Conservation (phyloP, 1,140 invertebrate species). For the Conus ventricosus region DNA sequence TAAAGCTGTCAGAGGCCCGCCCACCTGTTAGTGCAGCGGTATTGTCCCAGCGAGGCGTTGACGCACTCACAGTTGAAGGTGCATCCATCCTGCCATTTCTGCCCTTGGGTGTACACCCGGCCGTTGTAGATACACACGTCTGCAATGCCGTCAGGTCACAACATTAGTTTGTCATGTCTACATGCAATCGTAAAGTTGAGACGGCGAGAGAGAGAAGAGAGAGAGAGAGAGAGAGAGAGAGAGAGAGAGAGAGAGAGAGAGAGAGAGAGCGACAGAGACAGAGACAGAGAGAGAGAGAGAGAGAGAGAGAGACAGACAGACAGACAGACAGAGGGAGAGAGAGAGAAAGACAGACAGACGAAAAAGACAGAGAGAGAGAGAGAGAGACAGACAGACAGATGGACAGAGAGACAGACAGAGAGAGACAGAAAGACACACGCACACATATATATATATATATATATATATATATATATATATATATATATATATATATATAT, state of each 20-base stretch:
- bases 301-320: conserved; percentile 20
- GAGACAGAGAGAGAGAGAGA: not conserved
- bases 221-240: conserved; percentile 4
- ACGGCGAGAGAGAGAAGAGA: not conserved
- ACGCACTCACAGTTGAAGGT: conserved; percentile 54
- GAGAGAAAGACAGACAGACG: not conserved
- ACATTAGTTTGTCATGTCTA: not conserved
- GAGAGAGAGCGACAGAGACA: conserved; percentile 21
- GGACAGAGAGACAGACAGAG: too few relatives aligned
- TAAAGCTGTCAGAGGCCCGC: not conserved
- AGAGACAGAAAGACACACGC: too few relatives aligned
- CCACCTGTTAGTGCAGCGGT: conserved; percentile 53
- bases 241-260: not conserved
- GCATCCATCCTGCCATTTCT: conserved; percentile 60
- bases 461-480: too few relatives aligned
- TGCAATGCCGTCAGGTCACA: not conserved
- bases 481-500: too few relatives aligned
- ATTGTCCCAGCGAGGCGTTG: conserved; percentile 44
- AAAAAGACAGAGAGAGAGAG: not conserved
- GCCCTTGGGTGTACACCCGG: conserved; percentile 50
- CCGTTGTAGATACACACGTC: conserved; percentile 55
- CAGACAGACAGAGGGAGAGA: conserved; percentile 3
- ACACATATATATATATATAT: too few relatives aligned
- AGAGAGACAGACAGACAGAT: too few relatives aligned
- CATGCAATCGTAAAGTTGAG: not conserved